A percentile compares a stretch with the other conserved stretches of the same genome.
These are phyloP conservation scores for Bombus cullumanus DNA, from an alignment of 1,140 invertebrate species.

Conservation along the genomic window DNA sequence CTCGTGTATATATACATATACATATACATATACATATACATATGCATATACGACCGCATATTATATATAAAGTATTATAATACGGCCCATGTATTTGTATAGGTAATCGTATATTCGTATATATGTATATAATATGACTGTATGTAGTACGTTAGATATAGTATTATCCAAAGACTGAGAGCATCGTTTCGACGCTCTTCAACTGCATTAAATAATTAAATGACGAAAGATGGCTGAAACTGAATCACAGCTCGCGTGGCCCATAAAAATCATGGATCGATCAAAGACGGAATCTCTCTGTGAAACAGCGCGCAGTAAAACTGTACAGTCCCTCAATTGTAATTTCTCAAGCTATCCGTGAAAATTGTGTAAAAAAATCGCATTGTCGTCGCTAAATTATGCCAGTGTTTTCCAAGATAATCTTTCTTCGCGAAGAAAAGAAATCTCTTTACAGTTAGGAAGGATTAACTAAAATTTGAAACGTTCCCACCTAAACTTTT, in stretches of 20 bases:
- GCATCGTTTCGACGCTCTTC: conserved; percentile 26
- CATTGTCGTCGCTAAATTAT: no score
- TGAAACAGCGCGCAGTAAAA: not conserved
- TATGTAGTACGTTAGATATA: conserved; percentile 39
- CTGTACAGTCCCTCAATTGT: not conserved
- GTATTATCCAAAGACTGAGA: conserved; percentile 45
- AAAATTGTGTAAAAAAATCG: no score
- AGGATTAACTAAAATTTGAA: no score
- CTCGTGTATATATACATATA: conserved; percentile 33
- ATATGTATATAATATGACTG: conserved; percentile 36
- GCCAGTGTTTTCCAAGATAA: no score
- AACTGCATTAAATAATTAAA: conserved; percentile 13
- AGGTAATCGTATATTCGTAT: conserved; percentile 11
- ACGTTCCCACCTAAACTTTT: no score
- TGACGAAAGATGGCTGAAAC: not conserved
- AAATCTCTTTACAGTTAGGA: no score
- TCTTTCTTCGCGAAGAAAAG: no score
- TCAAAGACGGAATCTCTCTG: not conserved
- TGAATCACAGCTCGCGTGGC: not conserved
- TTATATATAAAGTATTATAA: conserved; percentile 6
- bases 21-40: no score
- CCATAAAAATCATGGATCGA: not conserved
- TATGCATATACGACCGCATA: conserved; percentile 1
- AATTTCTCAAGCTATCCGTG: not conserved
- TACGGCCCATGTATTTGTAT: conserved; percentile 24